These are phyloP conservation scores for Pteruthius melanotis DNA, from an alignment of 2,113 vertebrate genomes.

Conservation along the genomic window DNA sequence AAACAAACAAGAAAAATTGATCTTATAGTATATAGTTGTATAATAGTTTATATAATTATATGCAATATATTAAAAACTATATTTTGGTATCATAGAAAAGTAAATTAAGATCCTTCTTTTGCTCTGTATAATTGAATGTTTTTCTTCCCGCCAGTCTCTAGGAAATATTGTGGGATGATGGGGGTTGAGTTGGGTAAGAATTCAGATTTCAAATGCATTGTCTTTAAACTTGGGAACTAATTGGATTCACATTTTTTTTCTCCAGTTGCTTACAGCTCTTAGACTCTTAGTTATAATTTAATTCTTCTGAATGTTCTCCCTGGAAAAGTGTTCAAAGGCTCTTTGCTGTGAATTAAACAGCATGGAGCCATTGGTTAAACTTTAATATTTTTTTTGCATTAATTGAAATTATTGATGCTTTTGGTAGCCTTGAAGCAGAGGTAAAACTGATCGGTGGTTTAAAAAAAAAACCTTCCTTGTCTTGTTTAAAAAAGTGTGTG, in stretches of 20 bases:
- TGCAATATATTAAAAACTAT: not conserved
- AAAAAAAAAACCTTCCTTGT: not conserved
- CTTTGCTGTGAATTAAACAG: not conserved
- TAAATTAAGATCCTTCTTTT: not conserved
- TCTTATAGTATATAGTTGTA: not conserved
- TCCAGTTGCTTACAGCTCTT: not conserved
- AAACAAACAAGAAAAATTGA: not conserved
- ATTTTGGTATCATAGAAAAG: not conserved
- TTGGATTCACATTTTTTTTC: not conserved
- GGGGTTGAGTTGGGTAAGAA: not conserved
- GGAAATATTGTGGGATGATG: not conserved
- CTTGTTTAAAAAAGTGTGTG: not conserved
- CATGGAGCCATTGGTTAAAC: not conserved
- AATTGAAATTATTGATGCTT: not conserved
- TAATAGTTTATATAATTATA: not conserved
- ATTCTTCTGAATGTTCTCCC: not conserved
- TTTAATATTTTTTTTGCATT: not conserved
- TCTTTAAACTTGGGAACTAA: not conserved
- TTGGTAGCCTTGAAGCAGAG: not conserved
- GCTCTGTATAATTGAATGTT: not conserved
- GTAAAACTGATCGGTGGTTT: rapidly evolving
- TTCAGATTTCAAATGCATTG: not conserved
- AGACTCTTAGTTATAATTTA: not conserved
- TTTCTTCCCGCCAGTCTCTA: not conserved
- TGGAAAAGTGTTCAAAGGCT: not conserved